Base-by-base conservation (phyloP, 2,113 vertebrate genomes). In the Eira barbara region DNA sequence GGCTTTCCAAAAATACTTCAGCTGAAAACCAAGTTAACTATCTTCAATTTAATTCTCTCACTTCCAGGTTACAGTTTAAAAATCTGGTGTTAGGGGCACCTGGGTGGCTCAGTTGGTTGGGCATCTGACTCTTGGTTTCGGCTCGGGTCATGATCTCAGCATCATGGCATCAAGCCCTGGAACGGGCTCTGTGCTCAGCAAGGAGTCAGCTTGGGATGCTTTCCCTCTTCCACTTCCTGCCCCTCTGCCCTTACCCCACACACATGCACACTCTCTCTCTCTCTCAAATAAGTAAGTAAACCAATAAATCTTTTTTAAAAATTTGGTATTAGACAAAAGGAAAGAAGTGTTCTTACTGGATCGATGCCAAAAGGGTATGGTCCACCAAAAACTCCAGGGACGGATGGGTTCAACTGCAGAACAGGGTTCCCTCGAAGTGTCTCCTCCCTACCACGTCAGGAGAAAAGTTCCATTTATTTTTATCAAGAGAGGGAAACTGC, bases 361-460 rank as follows among this genome's bases (percentile, higher is more conserved):
- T 99, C 99, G 14, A 99, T 99, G 98, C 99, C 99, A n/a, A 99
- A 99, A 0, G 99, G 99, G 97, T 99, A 99, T 0, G 99, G 99
- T 34, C 99, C 99, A 15, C 96, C 99, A 6, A 99, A 99, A 52
- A 99, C 99, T 21, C 99, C 99, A 0, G 97, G 97, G n/a, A 99
- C 11, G 0, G 98, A 97, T 18, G 99, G 99, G 97, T 99, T 98
- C 98, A 99, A 95, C 99, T 99, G 99, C 79, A 99, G 98, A 74
- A 99, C 91, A 6, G 93, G 96, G 42, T 98, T 99, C 0, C 86
- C 98, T n/a, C 92, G 76, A 42, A 99, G 99, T 2, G 98, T 98
- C 0, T 98, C 98, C 8, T 98, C 97, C 94, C 99, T 99, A 93
- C 89, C 20, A 45, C 18, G 39, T 81, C 47, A 90, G 42, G 21